Evolutionary conservation across 1,140 invertebrate species (phyloP), one percentile per base, ranked within the genome.

Genomic region (Aphelenchoides fujianensis): DNA sequence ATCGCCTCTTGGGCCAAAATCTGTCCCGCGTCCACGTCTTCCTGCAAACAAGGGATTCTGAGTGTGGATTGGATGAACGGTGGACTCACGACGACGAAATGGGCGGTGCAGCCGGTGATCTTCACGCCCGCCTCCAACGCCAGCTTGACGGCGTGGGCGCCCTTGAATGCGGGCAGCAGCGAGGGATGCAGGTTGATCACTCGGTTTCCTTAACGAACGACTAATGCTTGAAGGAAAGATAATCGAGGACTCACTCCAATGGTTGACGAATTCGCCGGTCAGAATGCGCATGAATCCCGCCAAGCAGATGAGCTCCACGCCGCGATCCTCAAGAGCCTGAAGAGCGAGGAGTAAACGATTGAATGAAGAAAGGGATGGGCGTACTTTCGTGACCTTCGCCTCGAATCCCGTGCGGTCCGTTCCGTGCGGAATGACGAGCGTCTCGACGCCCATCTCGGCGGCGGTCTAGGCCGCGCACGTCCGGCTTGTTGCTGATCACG

Each of bases 251-350:
- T n/a, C n/a, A n/a, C n/a, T 88, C 92, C 93, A 96, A 74, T 86
- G 86, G 0, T 88, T 55, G 16, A 77, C 82, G 85, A 83, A 87
- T 27, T 77, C 79, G 84, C 85, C 85, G 28, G 92, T 91, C 2
- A 97, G 85, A 70, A 98, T 91, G 76, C 95, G 88, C 95, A 98
- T 98, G 85, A 97, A 98, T 2, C 95, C 95, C 69, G 95, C 95
- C 35, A 98, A 87, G 84, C 94, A 97, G 30, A 98, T 89, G 54
- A 97, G 87, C 79, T 97, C 92, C 5, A 95, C 90, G 12, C 88
- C 88, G 19, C 88, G 87, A 3, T 85, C 82, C 57, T 88, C 86
- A 9, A 97, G 86, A 64, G 88, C 88, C 35, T 87, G 84, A 61
- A 72, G n/a, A n/a, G n/a, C n/a, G n/a, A n/a, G n/a, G n/a, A n/a